phyloP scores from a whole-genome alignment of 2,113 vertebrate genomes.

The Dipodomys merriami region DNA sequence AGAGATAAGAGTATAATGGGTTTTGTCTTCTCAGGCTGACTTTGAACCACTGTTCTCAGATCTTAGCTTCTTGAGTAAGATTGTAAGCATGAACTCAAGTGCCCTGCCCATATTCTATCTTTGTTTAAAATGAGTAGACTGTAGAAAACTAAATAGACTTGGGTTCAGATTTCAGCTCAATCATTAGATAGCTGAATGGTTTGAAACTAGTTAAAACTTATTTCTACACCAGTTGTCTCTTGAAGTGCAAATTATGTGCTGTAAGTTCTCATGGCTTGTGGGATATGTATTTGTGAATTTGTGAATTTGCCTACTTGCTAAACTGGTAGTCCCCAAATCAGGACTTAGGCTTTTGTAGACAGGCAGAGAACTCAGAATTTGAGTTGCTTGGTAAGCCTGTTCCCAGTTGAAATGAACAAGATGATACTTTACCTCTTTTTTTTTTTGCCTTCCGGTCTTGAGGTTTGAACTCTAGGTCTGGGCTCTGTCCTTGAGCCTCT shows the following conservation, averaged over 20 bases:
- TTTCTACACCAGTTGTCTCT: background rate
- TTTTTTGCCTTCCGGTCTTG: too few relatives aligned
- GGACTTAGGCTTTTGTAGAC: background rate
- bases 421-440: background rate
- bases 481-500: too few relatives aligned
- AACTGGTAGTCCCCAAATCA: background rate
- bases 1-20: too few relatives aligned
- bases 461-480: too few relatives aligned
- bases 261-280: background rate
- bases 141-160: background rate
- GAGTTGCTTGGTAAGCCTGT: background rate
- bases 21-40: too few relatives aligned
- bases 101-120: background rate
- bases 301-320: background rate
- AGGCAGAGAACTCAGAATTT: background rate
- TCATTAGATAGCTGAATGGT: background rate
- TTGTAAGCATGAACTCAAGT: too few relatives aligned
- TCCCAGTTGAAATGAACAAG: background rate
- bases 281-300: background rate
- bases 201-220: background rate
- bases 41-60: too few relatives aligned
- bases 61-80: too few relatives aligned
- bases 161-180: background rate
- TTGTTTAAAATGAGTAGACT: background rate
- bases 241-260: background rate